Evolutionary conservation across 2,113 vertebrate genomes (phyloP).

Genomic region (Acrocephalus arundinaceus): DNA sequence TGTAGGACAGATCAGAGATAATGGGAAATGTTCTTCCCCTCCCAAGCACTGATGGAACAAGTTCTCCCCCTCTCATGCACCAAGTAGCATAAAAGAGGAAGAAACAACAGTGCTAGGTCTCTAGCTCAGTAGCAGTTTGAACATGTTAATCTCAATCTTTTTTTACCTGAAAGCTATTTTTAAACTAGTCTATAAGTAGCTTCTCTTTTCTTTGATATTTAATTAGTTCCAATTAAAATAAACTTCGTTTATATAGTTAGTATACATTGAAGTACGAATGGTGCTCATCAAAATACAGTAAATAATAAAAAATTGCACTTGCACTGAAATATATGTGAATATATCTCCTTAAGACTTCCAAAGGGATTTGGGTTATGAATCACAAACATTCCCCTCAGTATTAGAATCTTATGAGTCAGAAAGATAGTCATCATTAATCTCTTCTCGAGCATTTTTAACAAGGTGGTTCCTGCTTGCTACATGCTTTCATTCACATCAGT

Average conservation of each 20-base stretch:
- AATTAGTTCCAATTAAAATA: constrained; percentile 23
- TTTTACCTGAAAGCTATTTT: background rate
- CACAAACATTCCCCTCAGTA: constrained; percentile 27
- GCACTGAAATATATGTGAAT: background rate
- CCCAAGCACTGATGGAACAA: background rate
- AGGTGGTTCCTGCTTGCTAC: constrained; percentile 35
- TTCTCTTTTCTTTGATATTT: background rate
- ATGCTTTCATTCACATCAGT: constrained; percentile 34
- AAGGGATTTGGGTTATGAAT: constrained; percentile 24
- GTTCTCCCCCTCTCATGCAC: background rate
- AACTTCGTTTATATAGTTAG: background rate
- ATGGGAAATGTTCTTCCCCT: background rate
- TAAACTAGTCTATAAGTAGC: background rate
- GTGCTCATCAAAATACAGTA: background rate
- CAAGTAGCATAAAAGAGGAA: background rate
- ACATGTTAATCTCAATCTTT: background rate
- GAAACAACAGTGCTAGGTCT: background rate
- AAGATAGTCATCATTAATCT: constrained; percentile 47
- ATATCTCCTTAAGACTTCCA: background rate
- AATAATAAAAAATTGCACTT: background rate
- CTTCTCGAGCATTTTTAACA: constrained; percentile 22
- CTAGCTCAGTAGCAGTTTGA: background rate
- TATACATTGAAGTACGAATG: background rate
- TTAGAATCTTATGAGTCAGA: constrained; percentile 39
- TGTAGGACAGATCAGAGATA: background rate